Evolutionary conservation across 2,113 vertebrate genomes (phyloP).

Genomic region (Misgurnus mizolepis): DNA sequence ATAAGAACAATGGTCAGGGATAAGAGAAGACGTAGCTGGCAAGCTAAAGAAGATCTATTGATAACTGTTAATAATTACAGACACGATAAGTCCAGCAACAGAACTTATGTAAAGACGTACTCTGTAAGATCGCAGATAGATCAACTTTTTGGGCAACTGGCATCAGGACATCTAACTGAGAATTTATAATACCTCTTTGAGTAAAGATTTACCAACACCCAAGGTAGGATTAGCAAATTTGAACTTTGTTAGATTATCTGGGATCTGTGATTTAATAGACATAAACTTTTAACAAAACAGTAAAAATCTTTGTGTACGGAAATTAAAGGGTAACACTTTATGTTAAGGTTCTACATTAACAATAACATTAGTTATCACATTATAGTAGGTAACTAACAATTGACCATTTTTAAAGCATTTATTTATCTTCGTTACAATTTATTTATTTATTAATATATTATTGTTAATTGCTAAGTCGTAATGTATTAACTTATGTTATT

Average conservation of each 20-base stretch:
- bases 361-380: too few relatives aligned
- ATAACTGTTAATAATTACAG: conserved; percentile 79
- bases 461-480: too few relatives aligned
- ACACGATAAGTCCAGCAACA: conserved; percentile 57
- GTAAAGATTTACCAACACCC: background rate
- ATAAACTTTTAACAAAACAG: background rate
- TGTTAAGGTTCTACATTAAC: too few relatives aligned
- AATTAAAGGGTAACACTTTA: too few relatives aligned
- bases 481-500: too few relatives aligned
- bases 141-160: conserved; percentile 32
- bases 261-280: background rate
- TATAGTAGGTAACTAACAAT: too few relatives aligned
- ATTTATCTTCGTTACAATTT: too few relatives aligned
- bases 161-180: background rate
- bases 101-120: conserved; percentile 60
- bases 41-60: conserved; percentile 54
- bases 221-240: conserved; percentile 26
- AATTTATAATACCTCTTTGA: background rate
- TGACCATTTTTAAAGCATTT: too few relatives aligned
- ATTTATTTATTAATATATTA: too few relatives aligned
- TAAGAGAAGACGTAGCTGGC: conserved; percentile 50
- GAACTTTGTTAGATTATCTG: background rate
- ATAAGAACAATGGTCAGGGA: conserved; percentile 76
- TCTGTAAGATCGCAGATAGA: conserved; percentile 50
- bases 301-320: background rate